A percentile compares a stretch with the other conserved stretches of the same genome.
phyloP scores from a whole-genome alignment of 2,113 vertebrate species.

The Cygnus buccinator region DNA sequence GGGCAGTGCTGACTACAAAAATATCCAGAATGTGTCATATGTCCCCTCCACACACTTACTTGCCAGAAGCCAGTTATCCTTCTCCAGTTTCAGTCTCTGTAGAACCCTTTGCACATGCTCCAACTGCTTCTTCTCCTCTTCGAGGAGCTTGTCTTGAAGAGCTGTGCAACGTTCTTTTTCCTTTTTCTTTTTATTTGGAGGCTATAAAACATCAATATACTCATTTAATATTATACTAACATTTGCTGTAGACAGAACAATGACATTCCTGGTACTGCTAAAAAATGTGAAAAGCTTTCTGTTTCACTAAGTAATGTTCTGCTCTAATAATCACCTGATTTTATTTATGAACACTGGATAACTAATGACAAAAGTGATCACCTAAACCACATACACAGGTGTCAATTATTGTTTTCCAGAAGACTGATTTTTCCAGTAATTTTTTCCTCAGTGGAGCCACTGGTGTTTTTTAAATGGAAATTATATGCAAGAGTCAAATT shows the following conservation, averaged over 20 bases:
- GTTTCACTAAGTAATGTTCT: neutral
- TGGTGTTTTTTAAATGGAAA: neutral
- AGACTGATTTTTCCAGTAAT: neutral
- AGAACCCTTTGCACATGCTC: conserved; percentile 96
- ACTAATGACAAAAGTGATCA: neutral
- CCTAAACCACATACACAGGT: neutral
- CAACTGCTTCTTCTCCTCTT: conserved; percentile 97
- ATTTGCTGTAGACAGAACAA: neutral
- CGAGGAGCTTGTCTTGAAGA: conserved; percentile 95
- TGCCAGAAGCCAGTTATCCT: conserved; percentile 98
- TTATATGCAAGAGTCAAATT: neutral
- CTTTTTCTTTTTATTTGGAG: conserved; percentile 98
- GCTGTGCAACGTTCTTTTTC: conserved; percentile 98
- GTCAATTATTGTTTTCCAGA: neutral
- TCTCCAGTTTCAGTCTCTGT: conserved; percentile 95
- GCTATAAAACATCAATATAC: conserved; percentile 76
- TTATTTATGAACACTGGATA: neutral
- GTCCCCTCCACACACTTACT: conserved; percentile 81
- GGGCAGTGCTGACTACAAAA: neutral
- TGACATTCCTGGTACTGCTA: neutral
- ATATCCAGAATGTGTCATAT: neutral
- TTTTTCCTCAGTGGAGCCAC: neutral
- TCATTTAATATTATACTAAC: neutral
- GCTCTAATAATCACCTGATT: neutral
- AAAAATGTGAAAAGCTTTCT: neutral